A percentile compares a stretch with the other conserved stretches of the same genome.
Evolutionary conservation across 2,888 invertebrate genomes (phyloP).

Genomic region (Crocallis elinguaria): DNA sequence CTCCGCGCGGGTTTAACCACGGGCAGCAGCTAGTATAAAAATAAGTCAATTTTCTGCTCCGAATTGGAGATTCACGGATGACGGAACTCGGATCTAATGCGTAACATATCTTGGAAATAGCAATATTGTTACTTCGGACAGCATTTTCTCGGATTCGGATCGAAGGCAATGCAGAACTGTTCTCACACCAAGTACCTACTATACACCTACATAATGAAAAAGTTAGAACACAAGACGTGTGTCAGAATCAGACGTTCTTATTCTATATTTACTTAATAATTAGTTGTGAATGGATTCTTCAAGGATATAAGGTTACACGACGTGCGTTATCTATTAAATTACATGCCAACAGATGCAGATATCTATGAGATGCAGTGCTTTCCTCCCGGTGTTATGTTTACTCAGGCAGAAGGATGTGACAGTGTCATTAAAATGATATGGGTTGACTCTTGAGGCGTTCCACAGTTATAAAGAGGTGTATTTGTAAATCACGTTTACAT

Average conservation of each 20-base stretch:
- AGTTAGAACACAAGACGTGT: conserved; percentile 29
- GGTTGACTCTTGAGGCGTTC: conserved; percentile 13
- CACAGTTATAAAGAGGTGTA: conserved; percentile 6
- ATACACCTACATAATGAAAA: no score
- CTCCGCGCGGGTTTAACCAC: no score
- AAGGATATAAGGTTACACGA: conserved; percentile 69
- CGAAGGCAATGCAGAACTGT: no score
- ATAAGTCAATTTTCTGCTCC: no score
- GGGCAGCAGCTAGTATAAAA: no score
- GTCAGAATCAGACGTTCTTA: conserved; percentile 62
- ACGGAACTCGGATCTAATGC: no score
- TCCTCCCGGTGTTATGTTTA: conserved; percentile 52
- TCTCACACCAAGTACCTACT: no score
- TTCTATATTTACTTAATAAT: conserved; percentile 65
- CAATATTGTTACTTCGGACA: no score
- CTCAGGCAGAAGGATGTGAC: conserved; percentile 53
- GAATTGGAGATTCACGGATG: no score
- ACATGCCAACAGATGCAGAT: conserved; percentile 38
- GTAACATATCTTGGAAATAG: no score
- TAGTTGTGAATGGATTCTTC: conserved; percentile 65
- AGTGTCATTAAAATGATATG: conserved; percentile 46
- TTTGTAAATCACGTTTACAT: conserved; percentile 3
- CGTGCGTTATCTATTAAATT: conserved; percentile 57
- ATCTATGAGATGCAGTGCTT: no score
- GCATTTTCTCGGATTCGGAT: no score